Evolutionary conservation across 1,140 invertebrate genomes (phyloP), one percentile per base, ranked within the genome.

Genomic region (Euborellia annulipes): DNA sequence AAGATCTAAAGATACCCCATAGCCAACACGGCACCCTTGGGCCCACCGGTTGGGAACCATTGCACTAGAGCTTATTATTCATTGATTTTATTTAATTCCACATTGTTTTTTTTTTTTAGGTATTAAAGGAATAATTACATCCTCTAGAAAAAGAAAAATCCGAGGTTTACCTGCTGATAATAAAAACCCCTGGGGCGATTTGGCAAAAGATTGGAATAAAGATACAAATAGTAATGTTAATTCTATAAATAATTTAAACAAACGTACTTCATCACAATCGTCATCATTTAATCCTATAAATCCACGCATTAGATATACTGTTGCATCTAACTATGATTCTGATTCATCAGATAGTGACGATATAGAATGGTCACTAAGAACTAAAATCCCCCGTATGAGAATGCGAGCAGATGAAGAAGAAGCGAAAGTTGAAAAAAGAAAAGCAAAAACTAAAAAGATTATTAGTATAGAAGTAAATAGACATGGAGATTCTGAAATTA

Each of bases 391-490:
- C 1, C 63, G 78, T 51, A 85, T 85, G 82, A 67, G 81, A 58
- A 88, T 88, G 85, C 81, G 82, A 60, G 85, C 85, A n/a, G 85
- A 88, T 64, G 83, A 86, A 55, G 79, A 85, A 60, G 82, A 85
- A 59, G 70, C 73, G 50, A 78, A 76, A 57, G 65, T 69, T 14
- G 42, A 48, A 39, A 52, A 67, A 59, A 27, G 36, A 7, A 43
- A 44, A 18, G 22, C 19, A 3, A 6, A 37, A 27, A 38, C 14
- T 6, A 38, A 38, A 20, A 38, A 38, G n/a, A 4, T 6, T 16
- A 4, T 27, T 27, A 27, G 23, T 27, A 11, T 27, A 27, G 23
- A 27, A 27, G 23, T 27, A 27, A 27, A 27, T 27, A 27, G 23
- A 27, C 11, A 4, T 27, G n/a, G n/a, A n/a, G n/a, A n/a, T n/a